Percentiles rank a stretch among this genome's conserved stretches.
phyloP scores from a whole-genome alignment of 2,888 invertebrate species.

The Drosophila setosimentum region DNA sequence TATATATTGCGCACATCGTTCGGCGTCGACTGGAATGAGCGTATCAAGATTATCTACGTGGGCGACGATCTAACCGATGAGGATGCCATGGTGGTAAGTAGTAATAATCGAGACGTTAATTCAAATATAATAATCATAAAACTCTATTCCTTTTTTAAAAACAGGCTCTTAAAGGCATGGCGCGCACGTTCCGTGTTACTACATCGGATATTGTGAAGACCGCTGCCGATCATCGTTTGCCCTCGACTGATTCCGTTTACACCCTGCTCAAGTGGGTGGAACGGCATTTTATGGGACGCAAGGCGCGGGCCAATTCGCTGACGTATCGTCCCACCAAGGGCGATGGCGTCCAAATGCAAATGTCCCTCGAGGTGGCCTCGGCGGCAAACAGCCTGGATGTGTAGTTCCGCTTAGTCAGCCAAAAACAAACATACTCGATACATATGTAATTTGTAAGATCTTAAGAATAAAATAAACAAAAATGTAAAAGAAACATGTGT shows the following conservation, averaged over 20 bases:
- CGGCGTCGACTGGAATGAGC: slow-evolving; percentile 96
- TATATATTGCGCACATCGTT: slow-evolving; percentile 95
- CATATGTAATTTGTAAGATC: slow-evolving; percentile 62
- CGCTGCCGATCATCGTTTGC: slow-evolving; percentile 93
- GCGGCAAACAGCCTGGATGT: slow-evolving; percentile 82
- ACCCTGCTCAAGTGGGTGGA: slow-evolving; percentile 97
- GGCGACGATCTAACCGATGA: slow-evolving; percentile 96
- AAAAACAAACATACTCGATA: slow-evolving; percentile 13
- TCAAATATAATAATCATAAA: neutral
- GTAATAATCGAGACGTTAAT: neutral
- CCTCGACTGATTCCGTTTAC: slow-evolving; percentile 95
- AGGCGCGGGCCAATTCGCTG: slow-evolving; percentile 90
- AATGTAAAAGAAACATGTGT: slow-evolving; percentile 21
- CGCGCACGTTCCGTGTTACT: slow-evolving; percentile 95
- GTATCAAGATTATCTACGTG: slow-evolving; percentile 95
- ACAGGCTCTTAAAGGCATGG: slow-evolving; percentile 96
- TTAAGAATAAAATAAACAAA: slow-evolving; percentile 68
- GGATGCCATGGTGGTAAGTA: slow-evolving; percentile 93
- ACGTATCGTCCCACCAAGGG: slow-evolving; percentile 88
- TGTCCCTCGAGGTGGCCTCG: slow-evolving; percentile 88
- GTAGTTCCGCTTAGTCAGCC: slow-evolving; percentile 38
- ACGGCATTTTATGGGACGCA: slow-evolving; percentile 92
- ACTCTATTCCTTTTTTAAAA: slow-evolving; percentile 14
- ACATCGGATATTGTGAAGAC: slow-evolving; percentile 94
- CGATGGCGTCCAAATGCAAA: slow-evolving; percentile 92